A percentile compares a stretch with the other conserved stretches of the same genome.
phyloP scores from a whole-genome alignment of 1,140 invertebrate genomes.

The Anadara kagoshimensis region DNA sequence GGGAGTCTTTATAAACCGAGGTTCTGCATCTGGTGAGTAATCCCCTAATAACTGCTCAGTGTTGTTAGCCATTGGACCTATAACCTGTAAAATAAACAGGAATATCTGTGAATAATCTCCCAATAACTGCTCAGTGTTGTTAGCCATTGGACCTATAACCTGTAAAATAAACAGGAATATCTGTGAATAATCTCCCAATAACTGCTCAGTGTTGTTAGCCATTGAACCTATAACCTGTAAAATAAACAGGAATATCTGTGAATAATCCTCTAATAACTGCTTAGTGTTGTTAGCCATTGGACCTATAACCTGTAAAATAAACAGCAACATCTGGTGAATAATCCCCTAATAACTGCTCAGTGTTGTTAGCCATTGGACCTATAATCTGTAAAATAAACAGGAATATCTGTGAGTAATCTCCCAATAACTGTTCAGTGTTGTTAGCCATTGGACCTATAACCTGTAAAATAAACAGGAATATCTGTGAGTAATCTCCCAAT shows the following conservation, averaged over 20 bases:
- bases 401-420: conserved; percentile 56
- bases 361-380: too few species aligned
- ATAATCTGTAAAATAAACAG: too few species aligned
- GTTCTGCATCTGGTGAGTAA: conserved; percentile 52
- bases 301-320: conserved; percentile 49
- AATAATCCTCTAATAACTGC: conserved; percentile 60
- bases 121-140: too few species aligned
- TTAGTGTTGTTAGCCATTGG: conserved; percentile 59
- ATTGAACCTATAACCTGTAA: too few species aligned
- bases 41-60: conserved; percentile 54
- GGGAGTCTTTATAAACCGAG: conserved; percentile 49
- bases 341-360: too few species aligned
- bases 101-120: too few species aligned
- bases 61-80: conserved; percentile 65
- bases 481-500: too few species aligned
- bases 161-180: not conserved
- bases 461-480: conserved; percentile 5
- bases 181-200: too few species aligned
- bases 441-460: conserved; percentile 64
- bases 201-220: too few species aligned
- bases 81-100: conserved; percentile 29
- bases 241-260: too few species aligned
- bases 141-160: too few species aligned
- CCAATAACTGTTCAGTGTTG: conserved; percentile 55
- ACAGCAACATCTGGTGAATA: not conserved